phyloP scores from a whole-genome alignment of 37 sponge, comb jelly and placozoan species.

The Amphimedon queenslandica region DNA sequence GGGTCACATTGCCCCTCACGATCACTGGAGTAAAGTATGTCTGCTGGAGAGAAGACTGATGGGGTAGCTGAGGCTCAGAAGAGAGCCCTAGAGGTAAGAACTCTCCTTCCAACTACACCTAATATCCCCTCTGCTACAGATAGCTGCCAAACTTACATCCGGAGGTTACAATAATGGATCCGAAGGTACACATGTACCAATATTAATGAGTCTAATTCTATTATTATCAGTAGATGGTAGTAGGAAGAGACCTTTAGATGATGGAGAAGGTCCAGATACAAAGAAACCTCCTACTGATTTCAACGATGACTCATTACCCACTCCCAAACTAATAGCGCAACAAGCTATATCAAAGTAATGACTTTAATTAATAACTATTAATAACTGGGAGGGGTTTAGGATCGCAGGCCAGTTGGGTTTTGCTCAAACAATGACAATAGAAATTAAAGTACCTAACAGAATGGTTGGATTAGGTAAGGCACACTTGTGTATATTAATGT shows the following conservation, averaged over 20 bases:
- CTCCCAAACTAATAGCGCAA: slow-evolving; percentile 48
- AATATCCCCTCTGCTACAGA: no score
- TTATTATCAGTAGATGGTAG: slow-evolving; percentile 10
- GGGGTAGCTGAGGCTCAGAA: slow-evolving; percentile 52
- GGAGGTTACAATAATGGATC: not conserved
- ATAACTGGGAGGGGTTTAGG: slow-evolving; percentile 2
- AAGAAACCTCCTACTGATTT: slow-evolving; percentile 46
- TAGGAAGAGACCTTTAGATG: slow-evolving; percentile 62
- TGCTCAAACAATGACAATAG: slow-evolving; percentile 61
- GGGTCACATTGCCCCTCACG: no score
- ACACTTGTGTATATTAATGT: not conserved
- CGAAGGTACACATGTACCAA: not conserved
- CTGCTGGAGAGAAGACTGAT: no score
- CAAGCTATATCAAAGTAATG: slow-evolving; percentile 65
- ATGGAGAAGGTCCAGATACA: slow-evolving; percentile 39
- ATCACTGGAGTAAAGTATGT: no score
- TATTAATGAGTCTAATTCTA: not conserved
- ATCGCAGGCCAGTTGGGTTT: slow-evolving; percentile 65
- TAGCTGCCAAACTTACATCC: no score
- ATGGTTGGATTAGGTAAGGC: slow-evolving; percentile 77
- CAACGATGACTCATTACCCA: not conserved
- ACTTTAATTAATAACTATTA: not conserved
- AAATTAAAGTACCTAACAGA: slow-evolving; percentile 79
- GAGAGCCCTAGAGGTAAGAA: slow-evolving; percentile 61
- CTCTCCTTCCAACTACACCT: not conserved